Percentiles rank a stretch among this genome's conserved stretches.
phyloP scores from a whole-genome alignment of 35 echinoderm and acorn worm genomes.

The Acanthaster planci region DNA sequence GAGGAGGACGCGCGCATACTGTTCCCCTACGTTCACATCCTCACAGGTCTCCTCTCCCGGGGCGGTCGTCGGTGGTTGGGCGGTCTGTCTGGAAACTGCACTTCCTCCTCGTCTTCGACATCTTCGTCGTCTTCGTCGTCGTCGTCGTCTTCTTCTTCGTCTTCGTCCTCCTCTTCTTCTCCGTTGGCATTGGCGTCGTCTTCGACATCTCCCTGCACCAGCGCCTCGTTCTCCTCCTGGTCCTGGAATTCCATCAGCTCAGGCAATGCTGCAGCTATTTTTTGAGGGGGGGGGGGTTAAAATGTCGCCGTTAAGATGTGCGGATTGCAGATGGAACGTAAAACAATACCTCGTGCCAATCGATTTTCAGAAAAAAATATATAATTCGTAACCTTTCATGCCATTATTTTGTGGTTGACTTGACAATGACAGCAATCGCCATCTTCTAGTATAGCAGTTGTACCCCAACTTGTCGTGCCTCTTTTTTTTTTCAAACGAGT shows the following conservation, averaged over 20 bases:
- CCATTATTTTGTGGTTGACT: too few species aligned
- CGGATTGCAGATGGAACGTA: neutral
- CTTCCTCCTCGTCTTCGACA: conserved; percentile 66
- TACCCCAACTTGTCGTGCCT: too few species aligned
- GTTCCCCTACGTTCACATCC: neutral
- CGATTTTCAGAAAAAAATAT: neutral
- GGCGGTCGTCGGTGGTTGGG: conserved; percentile 70
- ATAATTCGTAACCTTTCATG: too few species aligned
- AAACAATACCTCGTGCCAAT: neutral
- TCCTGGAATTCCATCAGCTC: conserved; percentile 12
- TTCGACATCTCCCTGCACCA: neutral
- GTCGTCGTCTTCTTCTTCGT: conserved; percentile 47
- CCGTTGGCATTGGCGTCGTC: neutral
- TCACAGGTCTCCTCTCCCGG: neutral
- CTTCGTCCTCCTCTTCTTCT: conserved; percentile 59
- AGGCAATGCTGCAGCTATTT: neutral
- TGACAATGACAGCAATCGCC: too few species aligned
- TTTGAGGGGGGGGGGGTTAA: too few species aligned
- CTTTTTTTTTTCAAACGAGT: too few species aligned
- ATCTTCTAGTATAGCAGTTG: too few species aligned
- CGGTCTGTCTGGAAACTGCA: conserved; percentile 84
- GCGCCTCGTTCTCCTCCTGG: neutral
- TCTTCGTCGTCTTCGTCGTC: conserved; percentile 64
- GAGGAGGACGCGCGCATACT: too few species aligned
- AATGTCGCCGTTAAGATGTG: neutral